Conservation (phyloP, 2,888 invertebrate genomes). For the Sipha maydis region DNA sequence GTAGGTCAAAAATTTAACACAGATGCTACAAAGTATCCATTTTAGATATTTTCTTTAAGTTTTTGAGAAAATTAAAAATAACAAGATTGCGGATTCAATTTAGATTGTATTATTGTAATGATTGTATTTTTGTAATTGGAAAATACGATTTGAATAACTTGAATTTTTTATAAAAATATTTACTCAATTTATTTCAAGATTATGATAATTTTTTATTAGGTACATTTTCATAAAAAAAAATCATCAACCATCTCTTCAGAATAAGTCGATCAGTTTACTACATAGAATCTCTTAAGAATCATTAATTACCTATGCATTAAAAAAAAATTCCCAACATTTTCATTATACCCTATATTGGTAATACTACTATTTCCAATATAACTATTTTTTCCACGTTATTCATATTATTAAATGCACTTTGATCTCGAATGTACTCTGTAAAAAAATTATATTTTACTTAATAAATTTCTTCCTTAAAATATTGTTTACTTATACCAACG, state of each 20-base stretch:
- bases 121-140: too few species aligned
- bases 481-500: background rate
- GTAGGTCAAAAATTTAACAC: background rate
- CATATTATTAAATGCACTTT: background rate
- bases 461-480: too few species aligned
- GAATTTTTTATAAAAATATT: too few species aligned
- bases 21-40: background rate
- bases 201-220: too few species aligned
- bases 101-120: background rate
- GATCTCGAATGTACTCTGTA: background rate
- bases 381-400: background rate
- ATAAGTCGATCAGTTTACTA: background rate
- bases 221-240: background rate
- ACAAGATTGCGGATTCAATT: background rate
- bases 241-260: background rate
- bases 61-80: background rate
- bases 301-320: too few species aligned
- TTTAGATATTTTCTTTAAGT: background rate
- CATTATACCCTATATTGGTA: too few species aligned
- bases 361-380: too few species aligned
- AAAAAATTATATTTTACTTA: too few species aligned
- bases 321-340: too few species aligned
- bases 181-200: too few species aligned
- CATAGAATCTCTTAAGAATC: too few species aligned
- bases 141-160: too few species aligned